Evolutionary conservation across 2,797 vertebrate species (phyloP).

Genomic region (Thamnophis elegans): DNA sequence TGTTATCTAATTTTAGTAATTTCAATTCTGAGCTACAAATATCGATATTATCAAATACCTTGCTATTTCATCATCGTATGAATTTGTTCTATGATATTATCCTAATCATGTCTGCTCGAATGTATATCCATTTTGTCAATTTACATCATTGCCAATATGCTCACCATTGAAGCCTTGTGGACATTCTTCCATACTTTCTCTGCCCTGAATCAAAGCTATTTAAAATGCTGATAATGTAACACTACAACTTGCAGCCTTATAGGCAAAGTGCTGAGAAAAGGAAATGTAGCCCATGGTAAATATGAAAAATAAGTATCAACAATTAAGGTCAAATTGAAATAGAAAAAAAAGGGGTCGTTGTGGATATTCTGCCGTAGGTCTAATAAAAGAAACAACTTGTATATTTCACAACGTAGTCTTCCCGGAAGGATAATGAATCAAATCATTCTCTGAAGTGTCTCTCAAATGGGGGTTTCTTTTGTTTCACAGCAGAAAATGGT

Average conservation of each 20-base stretch:
- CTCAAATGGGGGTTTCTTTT: accelerated
- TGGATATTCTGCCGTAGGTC: not conserved
- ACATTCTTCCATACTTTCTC: not conserved
- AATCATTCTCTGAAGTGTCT: not conserved
- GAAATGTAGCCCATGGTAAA: not conserved
- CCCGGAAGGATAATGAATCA: not conserved
- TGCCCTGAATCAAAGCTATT: not conserved
- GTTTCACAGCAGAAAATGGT: not conserved
- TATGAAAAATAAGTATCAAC: not conserved
- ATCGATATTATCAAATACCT: not conserved
- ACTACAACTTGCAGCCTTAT: not conserved
- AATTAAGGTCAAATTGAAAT: not conserved
- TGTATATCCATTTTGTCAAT: not conserved
- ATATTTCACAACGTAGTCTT: not conserved
- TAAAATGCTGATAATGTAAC: not conserved
- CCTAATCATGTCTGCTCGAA: not conserved
- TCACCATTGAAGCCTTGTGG: not conserved
- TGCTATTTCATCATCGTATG: not conserved
- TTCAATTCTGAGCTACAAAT: not conserved
- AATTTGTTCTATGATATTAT: not conserved
- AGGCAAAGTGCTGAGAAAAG: not conserved
- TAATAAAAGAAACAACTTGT: constrained; percentile 1
- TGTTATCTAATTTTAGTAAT: not conserved
- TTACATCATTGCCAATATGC: not conserved
- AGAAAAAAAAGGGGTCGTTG: not conserved